Base-by-base conservation (phyloP, 2,888 invertebrate species). In the Caenorhabditis zanzibari region DNA sequence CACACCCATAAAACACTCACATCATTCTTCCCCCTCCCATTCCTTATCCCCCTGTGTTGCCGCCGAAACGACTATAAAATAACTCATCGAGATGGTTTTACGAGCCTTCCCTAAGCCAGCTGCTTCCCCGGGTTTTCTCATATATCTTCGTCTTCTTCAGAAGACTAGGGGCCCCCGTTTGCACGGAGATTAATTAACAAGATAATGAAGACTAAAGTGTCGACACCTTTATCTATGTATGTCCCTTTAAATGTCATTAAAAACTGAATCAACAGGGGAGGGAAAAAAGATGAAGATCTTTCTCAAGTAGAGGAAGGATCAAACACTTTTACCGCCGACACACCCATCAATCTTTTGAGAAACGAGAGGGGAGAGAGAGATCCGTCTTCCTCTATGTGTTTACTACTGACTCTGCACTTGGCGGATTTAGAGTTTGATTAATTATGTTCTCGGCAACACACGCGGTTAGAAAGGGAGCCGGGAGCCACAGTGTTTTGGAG, bases 381-480 rank as follows among this genome's bases (percentile, higher is more conserved):
- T 38, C 10, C 41, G 22, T 61, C 61, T 24, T 38, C 41, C 41
- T 61, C 68, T 28, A 38, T 68, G 68, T 68, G 68, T 68, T 68
- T 68, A 68, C 68, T 47, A 19, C 47, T 68, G 68, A 68, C 68
- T 68, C 26, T 54, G 68, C 52, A 68, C 54, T 68, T 68, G 68
- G 68, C 68, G 68, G 68, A 68, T 68, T 68, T 68, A n/a, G n/a
- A n/a, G 68, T 68, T 68, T 68, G 68, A 68, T 68, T 68, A 68
- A 68, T 68, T 68, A 68, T 68, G 68, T 68, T 68, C 68, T 54
- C 24, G 19, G 28, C n/a, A n/a, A n/a, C n/a, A n/a, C n/a, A n/a
- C 22, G 49, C 24, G 32, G 66, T 26, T 47, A 2, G 63, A 63
- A 10, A 41, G 1, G 61, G 26, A 2, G 24, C 22, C 9, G 24